phyloP scores from a whole-genome alignment of 2,113 vertebrate genomes.

The Syngnathus floridae region DNA sequence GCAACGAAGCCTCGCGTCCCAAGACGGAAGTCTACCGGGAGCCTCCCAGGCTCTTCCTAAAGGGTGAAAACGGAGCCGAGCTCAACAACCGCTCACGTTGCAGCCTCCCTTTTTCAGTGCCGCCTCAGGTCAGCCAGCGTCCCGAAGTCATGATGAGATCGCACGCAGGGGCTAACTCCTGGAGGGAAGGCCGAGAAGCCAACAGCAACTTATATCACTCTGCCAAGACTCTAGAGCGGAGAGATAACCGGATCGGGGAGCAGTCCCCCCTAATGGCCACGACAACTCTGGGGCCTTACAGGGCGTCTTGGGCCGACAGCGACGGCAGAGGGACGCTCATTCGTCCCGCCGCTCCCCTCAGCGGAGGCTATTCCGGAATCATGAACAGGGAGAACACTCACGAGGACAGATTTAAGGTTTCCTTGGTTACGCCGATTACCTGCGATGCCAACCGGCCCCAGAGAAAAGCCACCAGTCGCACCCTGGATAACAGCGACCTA shows the following conservation, averaged over 20 bases:
- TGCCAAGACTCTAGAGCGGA: slow-evolving; percentile 69
- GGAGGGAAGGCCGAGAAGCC: slow-evolving; percentile 58
- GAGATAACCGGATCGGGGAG: slow-evolving; percentile 61
- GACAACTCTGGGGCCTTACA: slow-evolving; percentile 66
- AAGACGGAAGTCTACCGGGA: slow-evolving; percentile 64
- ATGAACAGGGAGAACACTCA: slow-evolving; percentile 67
- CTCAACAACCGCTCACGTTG: slow-evolving; percentile 48
- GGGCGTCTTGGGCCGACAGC: slow-evolving; percentile 87
- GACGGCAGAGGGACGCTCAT: slow-evolving; percentile 67
- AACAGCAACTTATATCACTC: slow-evolving; percentile 59
- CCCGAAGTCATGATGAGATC: slow-evolving; percentile 60
- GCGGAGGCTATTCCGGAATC: slow-evolving; percentile 52
- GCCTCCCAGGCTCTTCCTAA: slow-evolving; percentile 53
- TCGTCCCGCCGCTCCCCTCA: slow-evolving; percentile 46
- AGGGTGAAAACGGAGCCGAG: slow-evolving; percentile 57
- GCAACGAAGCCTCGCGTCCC: slow-evolving; percentile 53
- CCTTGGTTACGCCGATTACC: slow-evolving; percentile 55
- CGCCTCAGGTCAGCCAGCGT: slow-evolving; percentile 43
- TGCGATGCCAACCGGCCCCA: slow-evolving; percentile 64
- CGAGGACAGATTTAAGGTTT: slow-evolving; percentile 68
- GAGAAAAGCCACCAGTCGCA: slow-evolving; percentile 85
- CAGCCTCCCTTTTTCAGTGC: slow-evolving; percentile 56
- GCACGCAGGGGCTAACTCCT: slow-evolving; percentile 48
- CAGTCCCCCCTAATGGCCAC: slow-evolving; percentile 56
- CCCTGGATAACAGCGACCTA: slow-evolving; percentile 89